phyloP scores from a whole-genome alignment of 2,797 vertebrate genomes.

The Sebastes reedi region DNA sequence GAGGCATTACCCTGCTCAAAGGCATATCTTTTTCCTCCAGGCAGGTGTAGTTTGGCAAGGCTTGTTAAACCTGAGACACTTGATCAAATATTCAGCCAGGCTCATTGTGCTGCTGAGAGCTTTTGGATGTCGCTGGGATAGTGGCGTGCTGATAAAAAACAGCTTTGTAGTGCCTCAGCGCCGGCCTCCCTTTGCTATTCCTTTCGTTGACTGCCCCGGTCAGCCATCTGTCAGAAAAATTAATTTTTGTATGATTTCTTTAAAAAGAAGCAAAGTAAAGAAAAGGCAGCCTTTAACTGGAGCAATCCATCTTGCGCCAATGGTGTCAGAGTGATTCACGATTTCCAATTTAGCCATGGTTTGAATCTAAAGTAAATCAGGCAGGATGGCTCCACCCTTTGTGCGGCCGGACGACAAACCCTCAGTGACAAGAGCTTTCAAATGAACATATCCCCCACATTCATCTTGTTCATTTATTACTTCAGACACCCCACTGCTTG shows the following conservation, averaged over 20 bases:
- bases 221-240: slow-evolving; percentile 71
- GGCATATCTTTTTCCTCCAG: slow-evolving; percentile 72
- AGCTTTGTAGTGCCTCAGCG: slow-evolving; percentile 63
- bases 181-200: slow-evolving; percentile 54
- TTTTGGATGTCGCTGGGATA: slow-evolving; percentile 60
- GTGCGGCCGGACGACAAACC: slow-evolving; percentile 68
- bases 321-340: slow-evolving; percentile 87
- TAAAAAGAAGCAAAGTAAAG: slow-evolving; percentile 76
- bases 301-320: slow-evolving; percentile 85
- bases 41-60: slow-evolving; percentile 75
- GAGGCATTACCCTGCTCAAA: slow-evolving; percentile 64
- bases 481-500: slow-evolving; percentile 63
- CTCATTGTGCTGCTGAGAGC: slow-evolving; percentile 71
- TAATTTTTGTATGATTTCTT: slow-evolving; percentile 77
- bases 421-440: slow-evolving; percentile 68
- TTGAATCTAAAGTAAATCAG: slow-evolving; percentile 86
- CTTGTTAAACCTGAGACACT: slow-evolving; percentile 76
- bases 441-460: slow-evolving; percentile 78
- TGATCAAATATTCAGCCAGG: slow-evolving; percentile 78
- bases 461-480: slow-evolving; percentile 76
- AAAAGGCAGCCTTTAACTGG: slow-evolving; percentile 77
- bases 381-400: slow-evolving; percentile 74
- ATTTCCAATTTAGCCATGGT: slow-evolving; percentile 84
- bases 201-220: slow-evolving; percentile 70
- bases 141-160: slow-evolving; percentile 59